Conservation (phyloP, 2,888 invertebrate genomes). For the Andrena haemorrhoa region DNA sequence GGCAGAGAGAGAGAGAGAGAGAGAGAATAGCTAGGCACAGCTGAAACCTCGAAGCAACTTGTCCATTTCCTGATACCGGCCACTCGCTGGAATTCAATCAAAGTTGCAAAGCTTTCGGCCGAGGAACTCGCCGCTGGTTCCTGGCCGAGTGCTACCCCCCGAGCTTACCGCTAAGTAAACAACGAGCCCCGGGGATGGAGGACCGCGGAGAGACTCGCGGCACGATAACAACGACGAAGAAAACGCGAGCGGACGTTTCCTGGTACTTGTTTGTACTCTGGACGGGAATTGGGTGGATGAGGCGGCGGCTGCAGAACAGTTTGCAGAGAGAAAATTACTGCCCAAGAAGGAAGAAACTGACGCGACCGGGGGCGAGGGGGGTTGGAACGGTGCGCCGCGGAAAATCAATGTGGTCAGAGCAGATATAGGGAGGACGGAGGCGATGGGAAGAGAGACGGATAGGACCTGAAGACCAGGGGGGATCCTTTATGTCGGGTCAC, state of each 20-base stretch:
- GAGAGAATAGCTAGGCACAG: not conserved
- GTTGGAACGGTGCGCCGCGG: conserved; percentile 46
- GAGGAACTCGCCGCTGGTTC: conserved; percentile 29
- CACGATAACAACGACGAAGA: conserved; percentile 66
- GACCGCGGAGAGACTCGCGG: conserved; percentile 16
- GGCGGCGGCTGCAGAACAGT: conserved; percentile 34
- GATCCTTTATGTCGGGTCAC: conserved; percentile 82
- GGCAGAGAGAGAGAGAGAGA: not conserved
- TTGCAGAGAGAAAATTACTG: conserved; percentile 65
- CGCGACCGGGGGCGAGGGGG: conserved; percentile 32
- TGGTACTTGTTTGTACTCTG: conserved; percentile 57
- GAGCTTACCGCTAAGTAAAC: conserved; percentile 65
- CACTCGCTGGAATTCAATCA: conserved; percentile 76
- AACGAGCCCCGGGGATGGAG: conserved; percentile 46
- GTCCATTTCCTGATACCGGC: conserved; percentile 72
- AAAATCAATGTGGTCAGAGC: conserved; percentile 74
- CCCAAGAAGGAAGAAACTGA: conserved; percentile 39
- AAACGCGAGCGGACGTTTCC: conserved; percentile 42
- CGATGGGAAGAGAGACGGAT: conserved; percentile 55
- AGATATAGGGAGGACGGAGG: conserved; percentile 53
- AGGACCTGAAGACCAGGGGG: conserved; percentile 65
- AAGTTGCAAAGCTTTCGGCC: conserved; percentile 77
- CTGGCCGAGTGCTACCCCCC: not conserved
- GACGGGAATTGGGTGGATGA: conserved; percentile 4
- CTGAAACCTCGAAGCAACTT: conserved; percentile 66